Conservation (phyloP, 2,113 vertebrate species). For the Phalacrocorax pelagicus region DNA sequence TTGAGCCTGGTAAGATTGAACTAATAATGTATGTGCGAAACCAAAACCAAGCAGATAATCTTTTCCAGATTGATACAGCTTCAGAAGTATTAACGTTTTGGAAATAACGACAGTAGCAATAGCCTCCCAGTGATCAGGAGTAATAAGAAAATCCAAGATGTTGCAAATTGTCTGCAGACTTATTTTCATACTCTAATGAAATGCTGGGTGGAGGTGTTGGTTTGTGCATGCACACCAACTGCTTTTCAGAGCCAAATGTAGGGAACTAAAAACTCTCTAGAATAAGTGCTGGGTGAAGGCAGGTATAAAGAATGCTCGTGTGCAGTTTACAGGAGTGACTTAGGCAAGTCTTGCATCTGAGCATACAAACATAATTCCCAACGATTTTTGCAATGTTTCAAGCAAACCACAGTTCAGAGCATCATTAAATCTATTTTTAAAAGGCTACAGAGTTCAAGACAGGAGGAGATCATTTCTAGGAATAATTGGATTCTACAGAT, state of each 20-base stretch:
- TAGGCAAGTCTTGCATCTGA: background rate
- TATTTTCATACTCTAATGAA: background rate
- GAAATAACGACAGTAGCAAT: background rate
- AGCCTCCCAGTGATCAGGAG: background rate
- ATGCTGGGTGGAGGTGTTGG: background rate
- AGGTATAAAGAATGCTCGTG: background rate
- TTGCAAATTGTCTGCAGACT: background rate
- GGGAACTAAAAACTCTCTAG: background rate
- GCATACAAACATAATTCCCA: background rate
- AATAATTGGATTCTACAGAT: background rate
- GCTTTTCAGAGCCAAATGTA: background rate
- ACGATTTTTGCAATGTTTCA: background rate
- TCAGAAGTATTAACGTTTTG: background rate
- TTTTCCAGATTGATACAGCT: background rate
- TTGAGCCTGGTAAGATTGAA: slow-evolving; percentile 83
- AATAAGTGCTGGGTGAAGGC: background rate
- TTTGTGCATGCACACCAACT: background rate
- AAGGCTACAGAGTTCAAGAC: background rate
- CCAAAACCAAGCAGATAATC: background rate
- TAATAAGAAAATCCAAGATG: background rate
- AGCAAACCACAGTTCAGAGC: background rate
- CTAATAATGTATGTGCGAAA: background rate
- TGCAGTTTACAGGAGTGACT: background rate
- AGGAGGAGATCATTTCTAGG: background rate
- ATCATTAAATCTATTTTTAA: background rate